Base-by-base conservation (phyloP, 2,797 vertebrate species). In the Cryptoblepharus egeriae region DNA sequence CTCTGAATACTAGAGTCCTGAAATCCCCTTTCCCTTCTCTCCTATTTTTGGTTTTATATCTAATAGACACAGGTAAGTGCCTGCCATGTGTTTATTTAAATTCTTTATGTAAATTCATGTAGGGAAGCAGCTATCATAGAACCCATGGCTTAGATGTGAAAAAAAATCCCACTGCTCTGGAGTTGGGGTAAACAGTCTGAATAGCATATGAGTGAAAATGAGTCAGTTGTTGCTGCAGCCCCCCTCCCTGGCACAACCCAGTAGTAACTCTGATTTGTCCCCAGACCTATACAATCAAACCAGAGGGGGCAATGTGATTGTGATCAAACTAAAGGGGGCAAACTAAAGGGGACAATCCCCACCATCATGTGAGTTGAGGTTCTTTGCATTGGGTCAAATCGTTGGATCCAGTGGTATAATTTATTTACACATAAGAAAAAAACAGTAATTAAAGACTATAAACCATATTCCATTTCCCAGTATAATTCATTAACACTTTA, bases 1-100 rank as follows among this genome's bases (percentile, higher is more conserved):
- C 9, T 5, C 52, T 73, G n/a, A 88, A 10, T 28, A 88, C 8
- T 24, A 58, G 72, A 1, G 45, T 84, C 80, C 69, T 57, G 65
- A 84, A 81, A 26, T 20, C 15, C 5, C 69, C 26, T 0, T 42
- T 71, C 28, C 45, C 45, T 8, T 12, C 20, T 57, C 55, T 26
- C 9, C 42, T 30, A 60, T 10, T 26, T 42, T 42, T 28, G 49
- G 28, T 64, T 63, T 42, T 55, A 75, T 20, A 39, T 18, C 42
- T 37, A 42, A 11, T 60, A 81, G 32, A 13, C 28, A 28, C 61
- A 5, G 28, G 49, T 58, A 67, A 28, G 30, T 72, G 24, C 67
- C n/a, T 67, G n/a, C 39, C 32, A 57, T 74, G 37, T n/a, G 30
- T 55, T 81, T 74, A 35, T 52, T 71, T 16, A 49, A 52, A 57